Percentiles rank a stretch among this genome's conserved stretches.
Evolutionary conservation across 2,113 vertebrate species (phyloP).

Genomic region (Saimiri boliviensis): DNA sequence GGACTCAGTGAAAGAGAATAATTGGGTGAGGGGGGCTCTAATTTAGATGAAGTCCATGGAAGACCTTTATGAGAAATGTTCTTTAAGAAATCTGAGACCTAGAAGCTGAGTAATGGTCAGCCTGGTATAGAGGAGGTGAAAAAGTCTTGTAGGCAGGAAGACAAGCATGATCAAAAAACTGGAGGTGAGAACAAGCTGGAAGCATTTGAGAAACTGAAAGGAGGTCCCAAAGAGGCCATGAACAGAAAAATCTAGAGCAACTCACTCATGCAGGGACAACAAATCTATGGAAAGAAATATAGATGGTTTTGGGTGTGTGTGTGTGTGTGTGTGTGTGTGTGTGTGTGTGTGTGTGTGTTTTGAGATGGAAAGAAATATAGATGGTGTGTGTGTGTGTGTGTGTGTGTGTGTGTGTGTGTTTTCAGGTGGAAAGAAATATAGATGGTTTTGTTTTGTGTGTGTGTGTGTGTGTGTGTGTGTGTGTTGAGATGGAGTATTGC

Average conservation of each 20-base stretch:
- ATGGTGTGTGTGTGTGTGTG: no score
- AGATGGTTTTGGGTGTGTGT: no score
- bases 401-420: no score
- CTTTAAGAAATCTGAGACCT: background rate
- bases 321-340: no score
- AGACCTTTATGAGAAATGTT: background rate
- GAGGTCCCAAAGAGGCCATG: background rate
- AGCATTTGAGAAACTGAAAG: background rate
- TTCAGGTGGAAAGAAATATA: background rate
- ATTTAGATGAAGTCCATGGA: background rate
- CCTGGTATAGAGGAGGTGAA: no score
- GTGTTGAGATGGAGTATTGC: no score
- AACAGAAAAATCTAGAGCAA: background rate
- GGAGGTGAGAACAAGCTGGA: background rate
- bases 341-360: no score
- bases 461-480: no score
- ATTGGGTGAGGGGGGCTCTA: background rate
- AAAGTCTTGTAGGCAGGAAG: background rate
- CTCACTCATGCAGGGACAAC: background rate
- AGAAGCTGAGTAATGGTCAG: background rate
- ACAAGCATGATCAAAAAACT: background rate
- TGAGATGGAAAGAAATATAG: background rate
- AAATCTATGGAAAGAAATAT: background rate
- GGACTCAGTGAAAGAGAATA: fast-evolving
- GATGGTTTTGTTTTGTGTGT: no score